Percentiles rank a stretch among this genome's conserved stretches.
These are phyloP conservation scores for Chloropsis cyanopogon DNA, from an alignment of 2,113 vertebrate genomes.

Conservation along the genomic window DNA sequence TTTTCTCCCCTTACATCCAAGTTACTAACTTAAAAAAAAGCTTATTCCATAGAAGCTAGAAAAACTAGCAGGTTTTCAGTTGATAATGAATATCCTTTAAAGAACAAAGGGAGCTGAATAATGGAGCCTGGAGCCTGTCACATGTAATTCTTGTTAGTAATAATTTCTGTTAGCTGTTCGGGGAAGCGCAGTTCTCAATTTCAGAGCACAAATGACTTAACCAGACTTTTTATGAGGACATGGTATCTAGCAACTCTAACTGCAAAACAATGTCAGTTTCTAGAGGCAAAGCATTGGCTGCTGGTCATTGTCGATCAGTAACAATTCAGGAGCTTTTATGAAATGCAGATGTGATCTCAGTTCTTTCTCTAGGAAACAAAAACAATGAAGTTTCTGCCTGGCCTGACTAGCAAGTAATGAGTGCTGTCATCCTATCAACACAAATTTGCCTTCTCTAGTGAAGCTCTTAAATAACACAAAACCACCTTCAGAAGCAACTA, in stretches of 20 bases:
- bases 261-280: constrained; percentile 44
- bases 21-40: background rate
- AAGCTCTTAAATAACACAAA: background rate
- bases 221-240: constrained; percentile 8
- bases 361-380: constrained; percentile 56
- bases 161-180: background rate
- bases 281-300: constrained; percentile 3
- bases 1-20: background rate
- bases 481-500: background rate
- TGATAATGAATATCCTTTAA: background rate
- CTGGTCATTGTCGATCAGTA: constrained; percentile 9
- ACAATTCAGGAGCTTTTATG: constrained; percentile 43
- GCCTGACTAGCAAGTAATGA: background rate
- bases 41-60: background rate
- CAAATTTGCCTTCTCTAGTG: background rate
- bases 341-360: constrained; percentile 55
- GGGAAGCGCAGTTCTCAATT: background rate
- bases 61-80: background rate
- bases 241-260: constrained; percentile 22
- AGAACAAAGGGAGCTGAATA: background rate
- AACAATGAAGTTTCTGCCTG: constrained; percentile 27
- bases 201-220: constrained; percentile 9
- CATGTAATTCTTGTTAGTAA: background rate
- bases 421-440: background rate
- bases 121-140: background rate